phyloP scores from a whole-genome alignment of 2,113 vertebrate genomes.

The Morone chrysops region DNA sequence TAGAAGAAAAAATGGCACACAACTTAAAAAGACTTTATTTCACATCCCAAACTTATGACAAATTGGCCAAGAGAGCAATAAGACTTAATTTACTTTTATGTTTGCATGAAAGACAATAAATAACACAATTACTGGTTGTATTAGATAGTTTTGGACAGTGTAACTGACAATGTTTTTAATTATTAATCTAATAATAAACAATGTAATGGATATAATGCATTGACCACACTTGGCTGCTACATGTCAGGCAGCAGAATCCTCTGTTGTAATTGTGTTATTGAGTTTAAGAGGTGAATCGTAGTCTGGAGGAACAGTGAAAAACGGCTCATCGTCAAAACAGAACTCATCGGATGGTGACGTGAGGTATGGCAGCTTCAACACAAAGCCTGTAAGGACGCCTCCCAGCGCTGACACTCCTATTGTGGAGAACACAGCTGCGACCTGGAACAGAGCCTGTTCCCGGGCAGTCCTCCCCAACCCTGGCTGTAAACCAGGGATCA shows the following conservation, averaged over 20 bases:
- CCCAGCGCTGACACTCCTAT: conserved; percentile 73
- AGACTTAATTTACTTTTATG: neutral
- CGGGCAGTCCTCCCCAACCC: conserved; percentile 72
- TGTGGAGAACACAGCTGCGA: conserved; percentile 79
- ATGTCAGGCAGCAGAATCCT: conserved; percentile 58
- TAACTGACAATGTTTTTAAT: neutral
- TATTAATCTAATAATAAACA: conserved; percentile 3
- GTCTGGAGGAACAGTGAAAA: conserved; percentile 83
- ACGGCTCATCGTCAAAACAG: conserved; percentile 86
- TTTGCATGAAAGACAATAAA: conserved; percentile 10
- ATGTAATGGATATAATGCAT: neutral
- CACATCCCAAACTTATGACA: neutral
- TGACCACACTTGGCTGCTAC: neutral
- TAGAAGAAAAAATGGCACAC: neutral
- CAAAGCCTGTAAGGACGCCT: conserved; percentile 80
- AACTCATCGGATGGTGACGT: conserved; percentile 73
- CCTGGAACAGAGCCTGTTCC: conserved; percentile 85
- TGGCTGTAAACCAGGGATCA: conserved; percentile 76
- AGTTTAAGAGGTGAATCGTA: conserved; percentile 61
- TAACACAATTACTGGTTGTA: neutral
- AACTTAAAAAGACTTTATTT: conserved; percentile 15
- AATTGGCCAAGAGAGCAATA: neutral
- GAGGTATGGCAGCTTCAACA: conserved; percentile 82
- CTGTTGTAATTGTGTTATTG: conserved; percentile 26
- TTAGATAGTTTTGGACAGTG: neutral